Evolutionary conservation across 2,888 invertebrate genomes (phyloP).

Genomic region (Polia nebulosa): DNA sequence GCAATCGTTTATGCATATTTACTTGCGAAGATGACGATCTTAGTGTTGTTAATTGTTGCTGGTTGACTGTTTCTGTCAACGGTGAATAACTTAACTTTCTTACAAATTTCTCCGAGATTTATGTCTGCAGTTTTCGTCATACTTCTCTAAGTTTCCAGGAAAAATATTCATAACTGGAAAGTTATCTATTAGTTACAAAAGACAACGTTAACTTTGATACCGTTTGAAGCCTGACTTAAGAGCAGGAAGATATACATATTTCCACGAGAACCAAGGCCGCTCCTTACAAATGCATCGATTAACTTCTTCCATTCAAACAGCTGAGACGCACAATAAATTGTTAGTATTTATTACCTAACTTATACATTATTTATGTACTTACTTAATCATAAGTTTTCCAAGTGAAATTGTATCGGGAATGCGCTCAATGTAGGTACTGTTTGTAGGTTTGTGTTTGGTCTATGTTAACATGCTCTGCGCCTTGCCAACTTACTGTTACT

Average conservation of each 20-base stretch:
- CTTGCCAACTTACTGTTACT: slow-evolving; percentile 10
- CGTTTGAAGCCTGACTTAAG: slow-evolving; percentile 10
- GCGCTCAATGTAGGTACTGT: neutral
- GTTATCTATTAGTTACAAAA: slow-evolving; percentile 1
- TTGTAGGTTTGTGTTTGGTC: slow-evolving; percentile 10
- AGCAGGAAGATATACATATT: slow-evolving; percentile 34
- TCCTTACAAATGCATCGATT: slow-evolving; percentile 45
- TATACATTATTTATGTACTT: slow-evolving; percentile 64
- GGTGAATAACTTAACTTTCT: slow-evolving; percentile 6
- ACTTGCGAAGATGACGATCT: slow-evolving; percentile 15
- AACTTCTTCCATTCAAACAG: slow-evolving; percentile 43
- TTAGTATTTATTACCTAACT: slow-evolving; percentile 62
- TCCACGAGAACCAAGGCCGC: slow-evolving; percentile 27
- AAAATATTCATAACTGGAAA: neutral
- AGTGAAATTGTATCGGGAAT: slow-evolving; percentile 58
- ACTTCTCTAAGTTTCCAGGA: no score
- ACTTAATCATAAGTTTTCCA: slow-evolving; percentile 60
- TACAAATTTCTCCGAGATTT: neutral
- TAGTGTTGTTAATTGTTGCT: slow-evolving; percentile 42
- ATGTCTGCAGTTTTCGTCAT: no score
- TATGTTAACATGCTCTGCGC: slow-evolving; percentile 23
- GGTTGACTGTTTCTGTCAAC: neutral
- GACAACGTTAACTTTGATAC: slow-evolving; percentile 3
- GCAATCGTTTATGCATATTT: slow-evolving; percentile 40
- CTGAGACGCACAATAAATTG: slow-evolving; percentile 63